These are phyloP conservation scores for Apodemia mormo DNA, from an alignment of 2,888 invertebrate genomes.

Conservation along the genomic window DNA sequence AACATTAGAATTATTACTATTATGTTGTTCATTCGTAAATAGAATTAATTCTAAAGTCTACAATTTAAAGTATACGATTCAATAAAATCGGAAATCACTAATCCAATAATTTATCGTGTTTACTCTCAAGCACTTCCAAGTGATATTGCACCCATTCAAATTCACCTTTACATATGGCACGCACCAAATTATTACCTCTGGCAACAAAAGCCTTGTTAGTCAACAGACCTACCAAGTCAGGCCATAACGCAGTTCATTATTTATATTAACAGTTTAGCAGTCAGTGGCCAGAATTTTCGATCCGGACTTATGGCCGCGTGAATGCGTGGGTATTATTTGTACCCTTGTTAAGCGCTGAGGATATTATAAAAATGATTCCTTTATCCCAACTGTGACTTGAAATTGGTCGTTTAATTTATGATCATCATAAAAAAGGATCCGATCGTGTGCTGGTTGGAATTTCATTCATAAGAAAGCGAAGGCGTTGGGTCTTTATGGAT, in stretches of 20 bases:
- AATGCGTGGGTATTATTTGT: slow-evolving; percentile 81
- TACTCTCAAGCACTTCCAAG: not conserved
- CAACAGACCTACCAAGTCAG: slow-evolving; percentile 72
- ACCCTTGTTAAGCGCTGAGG: slow-evolving; percentile 80
- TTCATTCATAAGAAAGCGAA: slow-evolving; percentile 82
- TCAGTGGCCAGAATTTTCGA: slow-evolving; percentile 62
- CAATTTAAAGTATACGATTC: too few species aligned
- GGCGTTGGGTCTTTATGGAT: slow-evolving; percentile 80
- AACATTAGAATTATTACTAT: too few species aligned
- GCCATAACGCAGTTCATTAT: slow-evolving; percentile 80
- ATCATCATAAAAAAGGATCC: slow-evolving; percentile 78
- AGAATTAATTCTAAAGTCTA: too few species aligned
- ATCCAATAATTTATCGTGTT: not conserved
- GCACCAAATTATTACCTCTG: slow-evolving; percentile 54
- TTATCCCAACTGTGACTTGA: slow-evolving; percentile 79
- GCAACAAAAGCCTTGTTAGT: slow-evolving; percentile 74
- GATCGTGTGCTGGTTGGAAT: slow-evolving; percentile 75
- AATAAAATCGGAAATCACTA: not conserved
- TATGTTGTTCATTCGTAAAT: too few species aligned
- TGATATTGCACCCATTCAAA: slow-evolving; percentile 12
- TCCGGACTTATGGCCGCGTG: slow-evolving; percentile 76
- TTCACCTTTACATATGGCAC: slow-evolving; percentile 34
- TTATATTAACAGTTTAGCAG: slow-evolving; percentile 82
- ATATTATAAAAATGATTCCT: slow-evolving; percentile 82
- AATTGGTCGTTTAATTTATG: slow-evolving; percentile 80